phyloP scores from a whole-genome alignment of 2,113 vertebrate species.

The Sylvia atricapilla region DNA sequence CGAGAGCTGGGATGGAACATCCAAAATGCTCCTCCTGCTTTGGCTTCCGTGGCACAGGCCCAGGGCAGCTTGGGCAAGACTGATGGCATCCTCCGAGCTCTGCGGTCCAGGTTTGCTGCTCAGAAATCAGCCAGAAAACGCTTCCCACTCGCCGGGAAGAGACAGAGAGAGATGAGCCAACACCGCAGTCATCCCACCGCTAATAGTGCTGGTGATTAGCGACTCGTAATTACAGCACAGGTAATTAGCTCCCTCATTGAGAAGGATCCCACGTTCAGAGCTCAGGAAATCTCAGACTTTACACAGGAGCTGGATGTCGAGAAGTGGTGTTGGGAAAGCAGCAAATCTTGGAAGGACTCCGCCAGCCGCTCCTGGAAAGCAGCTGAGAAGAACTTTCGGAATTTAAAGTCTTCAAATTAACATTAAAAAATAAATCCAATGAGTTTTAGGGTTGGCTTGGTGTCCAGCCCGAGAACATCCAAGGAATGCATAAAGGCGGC shows the following conservation, averaged over 20 bases:
- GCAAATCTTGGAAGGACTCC: background rate
- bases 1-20: background rate
- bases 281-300: background rate
- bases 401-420: background rate
- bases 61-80: background rate
- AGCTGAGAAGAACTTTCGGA: background rate
- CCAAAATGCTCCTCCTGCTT: background rate
- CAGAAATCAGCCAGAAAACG: background rate
- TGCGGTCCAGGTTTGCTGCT: background rate
- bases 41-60: background rate
- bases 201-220: background rate
- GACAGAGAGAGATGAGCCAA: background rate
- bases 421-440: background rate
- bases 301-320: background rate
- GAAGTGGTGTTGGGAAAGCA: background rate
- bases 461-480: background rate
- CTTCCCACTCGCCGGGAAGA: background rate
- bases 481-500: background rate
- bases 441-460: background rate
- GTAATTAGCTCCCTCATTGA: conserved; percentile 11
- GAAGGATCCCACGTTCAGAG: background rate
- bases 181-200: background rate
- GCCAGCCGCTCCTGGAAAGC: background rate
- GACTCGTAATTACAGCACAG: background rate
- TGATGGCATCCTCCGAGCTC: background rate